Base-by-base conservation (phyloP, 2,797 vertebrate genomes). In the Cetoscarus ocellatus region DNA sequence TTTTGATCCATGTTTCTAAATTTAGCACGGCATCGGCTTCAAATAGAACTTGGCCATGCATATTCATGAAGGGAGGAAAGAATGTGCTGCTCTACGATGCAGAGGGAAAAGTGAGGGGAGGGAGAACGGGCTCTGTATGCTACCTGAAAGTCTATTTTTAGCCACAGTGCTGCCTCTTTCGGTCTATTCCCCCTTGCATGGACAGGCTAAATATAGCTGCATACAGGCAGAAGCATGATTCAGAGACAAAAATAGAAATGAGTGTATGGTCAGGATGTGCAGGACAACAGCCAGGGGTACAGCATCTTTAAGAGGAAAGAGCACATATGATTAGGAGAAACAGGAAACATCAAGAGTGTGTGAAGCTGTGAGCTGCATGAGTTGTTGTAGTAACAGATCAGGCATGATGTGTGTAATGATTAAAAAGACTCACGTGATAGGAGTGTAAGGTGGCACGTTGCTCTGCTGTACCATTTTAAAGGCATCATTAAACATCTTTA, bases 61-160 rank as follows among this genome's bases (percentile, higher is more conserved):
- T 93, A 94, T 94, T 93, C 82, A 92, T 93, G 93, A 92, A 89
- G 87, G 86, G 77, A 72, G 75, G 84, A 79, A 76, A 67, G 83
- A 82, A 66, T 75, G 35, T 70, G 64, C 73, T 53, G 76, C 81
- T 84, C 56, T 73, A 77, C 40, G 60, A 79, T 81, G 82, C 62
- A 40, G 78, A 70, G 57, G 54, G 65, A 71, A 68, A 68, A 13
- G 67, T 18, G 68, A 65, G 54, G 19, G 69, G 55, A 36, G 70
- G 45, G 53, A 35, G 59, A 61, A 42, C n/a, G 58, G 12, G 44
- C 61, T 70, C 67, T 55, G 68, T 61, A 17, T 74, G 71, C 77
- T 81, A 91, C 91, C 92, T 92, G 88, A 83, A 55, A 48, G 1
- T 36, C 84, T 93, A 93, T 92, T 87, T 91, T 90, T 93, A 93